These are phyloP conservation scores for Parthenolecanium corni DNA, from an alignment of 2,888 invertebrate genomes.

Conservation along the genomic window DNA sequence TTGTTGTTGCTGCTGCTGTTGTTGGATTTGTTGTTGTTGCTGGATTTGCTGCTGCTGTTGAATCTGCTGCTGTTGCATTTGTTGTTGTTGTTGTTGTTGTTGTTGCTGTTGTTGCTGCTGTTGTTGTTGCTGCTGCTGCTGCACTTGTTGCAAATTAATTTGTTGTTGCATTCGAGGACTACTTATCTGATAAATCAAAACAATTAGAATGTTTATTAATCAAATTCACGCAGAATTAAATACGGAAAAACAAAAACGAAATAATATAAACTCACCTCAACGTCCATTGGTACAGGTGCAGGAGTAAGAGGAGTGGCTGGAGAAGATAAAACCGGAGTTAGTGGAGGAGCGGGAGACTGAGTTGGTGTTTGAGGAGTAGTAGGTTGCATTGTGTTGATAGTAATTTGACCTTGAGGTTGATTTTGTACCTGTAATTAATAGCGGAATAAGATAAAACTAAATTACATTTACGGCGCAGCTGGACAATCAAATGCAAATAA, in stretches of 20 bases:
- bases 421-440: background rate
- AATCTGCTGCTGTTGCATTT: constrained; percentile 35
- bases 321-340: constrained; percentile 12
- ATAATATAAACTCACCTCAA: constrained; percentile 12
- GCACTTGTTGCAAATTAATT: constrained; percentile 31
- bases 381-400: constrained; percentile 7
- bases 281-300: constrained; percentile 14
- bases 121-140: constrained; percentile 33
- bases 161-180: background rate
- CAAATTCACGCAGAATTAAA: too few species aligned
- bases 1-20: constrained; percentile 40
- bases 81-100: constrained; percentile 36
- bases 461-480: background rate
- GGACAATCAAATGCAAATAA: background rate
- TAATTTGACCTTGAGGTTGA: constrained; percentile 4
- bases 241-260: background rate
- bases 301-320: constrained; percentile 15
- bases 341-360: constrained; percentile 1
- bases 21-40: constrained; percentile 51
- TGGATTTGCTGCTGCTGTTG: constrained; percentile 50
- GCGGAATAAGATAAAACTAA: background rate
- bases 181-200: background rate
- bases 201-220: background rate
- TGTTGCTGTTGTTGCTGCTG: constrained; percentile 36
- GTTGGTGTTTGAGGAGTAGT: constrained; percentile 12